Base-by-base conservation (phyloP, 2,797 vertebrate genomes). In the Menidia menidia region DNA sequence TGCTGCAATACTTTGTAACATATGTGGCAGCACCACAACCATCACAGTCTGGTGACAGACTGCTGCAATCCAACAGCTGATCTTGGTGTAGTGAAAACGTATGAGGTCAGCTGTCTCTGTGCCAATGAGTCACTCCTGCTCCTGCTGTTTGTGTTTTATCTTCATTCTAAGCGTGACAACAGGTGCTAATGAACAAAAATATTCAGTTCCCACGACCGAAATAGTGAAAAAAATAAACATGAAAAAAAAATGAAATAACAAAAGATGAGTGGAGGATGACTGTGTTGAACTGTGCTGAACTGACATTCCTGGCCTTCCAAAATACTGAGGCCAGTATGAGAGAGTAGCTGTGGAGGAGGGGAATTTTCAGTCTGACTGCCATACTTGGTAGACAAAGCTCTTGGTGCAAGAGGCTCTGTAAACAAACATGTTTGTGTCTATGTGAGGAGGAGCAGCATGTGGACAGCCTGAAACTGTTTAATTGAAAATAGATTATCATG, bases 281-380 rank as follows among this genome's bases (percentile, higher is more conserved):
- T 45, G 57, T 47, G 78, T 64, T 78, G 79, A 81, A 65, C 75
- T 47, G 52, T 56, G 70, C 72, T 59, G 78, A 71, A 76, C 81
- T 53, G 75, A 80, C 88, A 92, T 93, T 92, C 92, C 89, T 87
- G 78, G 77, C 87, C 89, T 89, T 91, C 83, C 88, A 85, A 87
- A 85, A 86, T 80, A 57, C 85, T 80, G 83, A 76, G 64, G 74
- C 71, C 71, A 75, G n/a, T 78, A 48, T 53, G 71, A 81, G 81
- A 77, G 81, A 81, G 81, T 55, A 66, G 72, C 71, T 59, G 80
- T 35, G 80, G 87, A 88, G 86, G 88, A 85, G 82, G 81, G 77
- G 80, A 73, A 75, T 67, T 72, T 78, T 84, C 77, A 80, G 69
- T 73, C 81, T 73, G 62, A 89, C 86, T 88, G 87, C 92, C 91